phyloP scores from a whole-genome alignment of 2,797 vertebrate species.

The Schizothorax lantsangensis region DNA sequence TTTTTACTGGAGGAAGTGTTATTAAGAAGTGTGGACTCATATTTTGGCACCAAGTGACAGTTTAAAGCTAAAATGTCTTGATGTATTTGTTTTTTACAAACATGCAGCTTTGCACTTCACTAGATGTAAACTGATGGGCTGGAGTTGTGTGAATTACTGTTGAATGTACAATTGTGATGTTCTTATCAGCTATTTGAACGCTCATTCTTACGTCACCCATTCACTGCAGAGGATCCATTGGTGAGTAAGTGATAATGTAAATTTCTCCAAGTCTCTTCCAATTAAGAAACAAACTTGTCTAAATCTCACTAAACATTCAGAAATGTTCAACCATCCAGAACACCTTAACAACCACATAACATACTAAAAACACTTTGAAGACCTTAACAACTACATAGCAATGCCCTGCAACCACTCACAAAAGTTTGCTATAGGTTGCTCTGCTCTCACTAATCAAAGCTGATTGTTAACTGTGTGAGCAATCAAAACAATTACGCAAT shows the following conservation, averaged over 20 bases:
- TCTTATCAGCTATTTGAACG: not conserved
- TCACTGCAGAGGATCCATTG: not conserved
- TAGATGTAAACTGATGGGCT: too few relatives aligned
- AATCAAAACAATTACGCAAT: conserved; percentile 5
- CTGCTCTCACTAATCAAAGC: conserved; percentile 41
- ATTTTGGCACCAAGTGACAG: not conserved
- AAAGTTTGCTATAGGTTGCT: conserved; percentile 16
- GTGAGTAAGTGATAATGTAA: not conserved
- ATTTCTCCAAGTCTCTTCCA: not conserved
- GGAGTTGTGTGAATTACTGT: not conserved
- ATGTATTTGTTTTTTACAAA: not conserved
- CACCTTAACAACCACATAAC: not conserved
- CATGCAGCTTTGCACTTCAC: not conserved
- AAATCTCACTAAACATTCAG: not conserved
- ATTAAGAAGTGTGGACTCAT: not conserved
- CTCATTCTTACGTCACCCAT: not conserved
- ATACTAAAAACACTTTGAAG: not conserved
- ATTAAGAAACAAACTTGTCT: not conserved
- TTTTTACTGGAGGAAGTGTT: not conserved
- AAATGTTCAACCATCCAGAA: too few relatives aligned
- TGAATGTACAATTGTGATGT: not conserved
- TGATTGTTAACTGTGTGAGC: conserved; percentile 36
- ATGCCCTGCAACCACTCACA: not conserved
- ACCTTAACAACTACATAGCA: not conserved
- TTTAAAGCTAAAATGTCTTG: not conserved